A percentile compares a stretch with the other conserved stretches of the same genome.
phyloP scores from a whole-genome alignment of 2,888 invertebrate species.

The Sesamia inferens region DNA sequence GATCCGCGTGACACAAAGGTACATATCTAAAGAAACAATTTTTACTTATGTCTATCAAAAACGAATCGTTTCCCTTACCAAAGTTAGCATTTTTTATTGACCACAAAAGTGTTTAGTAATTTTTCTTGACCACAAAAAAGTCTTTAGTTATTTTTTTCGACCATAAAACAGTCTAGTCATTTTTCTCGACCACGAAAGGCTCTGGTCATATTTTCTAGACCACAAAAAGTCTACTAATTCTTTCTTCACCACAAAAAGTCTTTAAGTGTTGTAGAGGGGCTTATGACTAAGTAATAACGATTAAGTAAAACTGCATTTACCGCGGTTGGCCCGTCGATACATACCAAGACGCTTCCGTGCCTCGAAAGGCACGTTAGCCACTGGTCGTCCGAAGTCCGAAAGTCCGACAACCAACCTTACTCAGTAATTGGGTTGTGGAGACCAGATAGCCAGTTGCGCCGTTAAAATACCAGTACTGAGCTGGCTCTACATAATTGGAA shows the following conservation, averaged over 20 bases:
- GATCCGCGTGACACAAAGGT: conserved; percentile 16
- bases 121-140: neutral
- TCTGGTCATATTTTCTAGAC: too few relatives aligned
- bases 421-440: neutral
- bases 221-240: too few relatives aligned
- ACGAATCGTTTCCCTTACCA: conserved; percentile 6
- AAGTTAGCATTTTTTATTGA: neutral
- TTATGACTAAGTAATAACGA: too few relatives aligned
- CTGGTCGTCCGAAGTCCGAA: too few relatives aligned
- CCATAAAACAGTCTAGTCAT: too few relatives aligned
- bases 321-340: neutral
- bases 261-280: too few relatives aligned
- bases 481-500: neutral
- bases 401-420: too few relatives aligned
- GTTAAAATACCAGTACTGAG: neutral
- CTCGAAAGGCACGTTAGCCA: neutral
- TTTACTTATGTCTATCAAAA: conserved; percentile 9
- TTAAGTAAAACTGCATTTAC: too few relatives aligned
- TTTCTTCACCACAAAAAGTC: too few relatives aligned
- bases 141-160: neutral
- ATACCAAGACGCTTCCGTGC: neutral
- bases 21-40: conserved; percentile 19
- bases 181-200: too few relatives aligned
- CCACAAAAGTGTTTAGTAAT: neutral
- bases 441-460: neutral